Evolutionary conservation across 2,797 vertebrate species (phyloP), one percentile per base, ranked within the genome.

Genomic region (Brachyrhaphis roseni): DNA sequence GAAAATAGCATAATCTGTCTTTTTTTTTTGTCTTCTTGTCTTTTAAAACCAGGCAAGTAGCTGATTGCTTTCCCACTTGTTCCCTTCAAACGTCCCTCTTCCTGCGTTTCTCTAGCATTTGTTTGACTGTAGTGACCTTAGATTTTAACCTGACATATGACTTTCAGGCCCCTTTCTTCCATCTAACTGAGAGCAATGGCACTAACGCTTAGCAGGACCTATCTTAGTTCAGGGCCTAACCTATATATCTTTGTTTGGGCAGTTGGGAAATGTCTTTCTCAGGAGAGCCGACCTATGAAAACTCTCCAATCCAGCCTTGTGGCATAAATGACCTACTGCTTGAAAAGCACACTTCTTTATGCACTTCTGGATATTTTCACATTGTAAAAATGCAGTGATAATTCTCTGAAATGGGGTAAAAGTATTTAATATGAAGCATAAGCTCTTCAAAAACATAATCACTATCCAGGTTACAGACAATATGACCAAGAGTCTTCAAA

Each of bases 61-160:
- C 59, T 36, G 31, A 28, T 34, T 8, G 31, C 59, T 1, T 34
- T 36, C 59, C 31, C 59, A 34, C 59, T 34, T 64, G 59, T 34
- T 36, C 31, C 59, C 15, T 64, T 64, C 31, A 64, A 34, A 36
- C 2, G 7, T 36, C 18, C 15, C 31, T 64, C 59, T 64, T 34
- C 31, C 59, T 36, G 16, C 7, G 15, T 64, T 64, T 36, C 62
- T 64, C 31, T 34, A 64, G 34, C 31, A 64, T 36, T 31, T 64
- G 34, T 64, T 64, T 64, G 34, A 64, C 62, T 64, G 62, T 34
- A 8, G 62, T 64, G 34, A 64, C 62, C 62, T 64, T 64, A 64
- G 31, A 36, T 64, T 36, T 36, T 64, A 18, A 64, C 31, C 62
- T 36, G 62, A 64, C 62, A 64, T 64, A 36, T 64, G 34, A 64